These are phyloP conservation scores for Amphiura filiformis DNA, from an alignment of 35 echinoderm and acorn worm species.

Conservation along the genomic window DNA sequence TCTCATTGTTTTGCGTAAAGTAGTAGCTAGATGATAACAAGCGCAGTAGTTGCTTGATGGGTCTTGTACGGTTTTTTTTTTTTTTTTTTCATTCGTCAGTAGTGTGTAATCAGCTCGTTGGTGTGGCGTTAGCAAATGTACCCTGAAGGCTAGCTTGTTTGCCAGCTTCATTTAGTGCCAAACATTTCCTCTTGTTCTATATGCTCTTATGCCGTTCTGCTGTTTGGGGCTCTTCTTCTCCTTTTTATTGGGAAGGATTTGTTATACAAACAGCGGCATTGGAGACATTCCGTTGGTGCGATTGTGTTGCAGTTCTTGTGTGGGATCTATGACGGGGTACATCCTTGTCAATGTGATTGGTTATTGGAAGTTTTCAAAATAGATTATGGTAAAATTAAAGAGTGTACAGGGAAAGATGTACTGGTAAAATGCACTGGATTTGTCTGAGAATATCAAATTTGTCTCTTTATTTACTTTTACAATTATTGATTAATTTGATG, in stretches of 20 bases:
- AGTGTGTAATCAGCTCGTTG: conserved; percentile 6
- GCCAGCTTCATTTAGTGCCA: conserved; percentile 9
- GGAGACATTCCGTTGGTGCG: not conserved
- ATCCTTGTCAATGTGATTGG: too few species aligned
- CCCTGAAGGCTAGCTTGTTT: not conserved
- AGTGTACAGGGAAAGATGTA: too few species aligned
- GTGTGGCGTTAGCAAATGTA: not conserved
- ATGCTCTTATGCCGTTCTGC: conserved; percentile 4
- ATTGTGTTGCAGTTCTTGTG: too few species aligned
- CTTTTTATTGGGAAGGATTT: not conserved
- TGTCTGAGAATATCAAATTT: too few species aligned
- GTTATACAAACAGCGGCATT: not conserved
- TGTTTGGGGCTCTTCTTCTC: not conserved
- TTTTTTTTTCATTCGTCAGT: not conserved
- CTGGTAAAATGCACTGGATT: too few species aligned
- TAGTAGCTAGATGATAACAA: not conserved
- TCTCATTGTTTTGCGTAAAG: not conserved
- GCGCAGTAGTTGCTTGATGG: not conserved
- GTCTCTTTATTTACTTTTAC: too few species aligned
- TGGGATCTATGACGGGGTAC: too few species aligned
- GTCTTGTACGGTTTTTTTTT: not conserved
- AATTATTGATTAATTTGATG: too few species aligned
- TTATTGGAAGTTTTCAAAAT: too few species aligned
- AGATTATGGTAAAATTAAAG: too few species aligned
- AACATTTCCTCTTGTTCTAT: not conserved